These are phyloP conservation scores for Meloidogyne exigua DNA, from an alignment of 1,140 invertebrate species.

Conservation along the genomic window DNA sequence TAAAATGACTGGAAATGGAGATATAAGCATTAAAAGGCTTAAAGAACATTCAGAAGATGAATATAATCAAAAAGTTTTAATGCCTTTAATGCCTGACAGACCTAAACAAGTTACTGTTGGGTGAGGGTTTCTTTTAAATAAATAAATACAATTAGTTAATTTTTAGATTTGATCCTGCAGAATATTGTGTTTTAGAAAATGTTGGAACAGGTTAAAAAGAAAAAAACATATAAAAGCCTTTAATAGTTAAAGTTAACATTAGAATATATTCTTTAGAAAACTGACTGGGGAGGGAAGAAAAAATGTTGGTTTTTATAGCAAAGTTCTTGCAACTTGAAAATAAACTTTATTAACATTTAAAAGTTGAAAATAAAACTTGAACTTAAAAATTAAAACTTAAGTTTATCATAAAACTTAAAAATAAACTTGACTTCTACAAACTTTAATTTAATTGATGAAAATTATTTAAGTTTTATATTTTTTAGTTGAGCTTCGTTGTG, in stretches of 20 bases:
- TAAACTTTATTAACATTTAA: too few relatives aligned
- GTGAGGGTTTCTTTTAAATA: slow-evolving; percentile 7
- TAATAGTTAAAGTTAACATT: too few relatives aligned
- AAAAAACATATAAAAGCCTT: too few relatives aligned
- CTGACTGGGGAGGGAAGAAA: too few relatives aligned
- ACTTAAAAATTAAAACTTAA: too few relatives aligned
- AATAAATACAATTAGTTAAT: background rate
- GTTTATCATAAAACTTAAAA: too few relatives aligned
- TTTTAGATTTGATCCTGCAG: slow-evolving; percentile 80
- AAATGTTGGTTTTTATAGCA: too few relatives aligned
- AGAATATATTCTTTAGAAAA: too few relatives aligned
- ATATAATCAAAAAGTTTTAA: background rate
- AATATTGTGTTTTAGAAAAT: slow-evolving; percentile 97
- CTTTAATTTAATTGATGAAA: too few relatives aligned
- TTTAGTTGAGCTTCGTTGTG: slow-evolving; percentile 82
- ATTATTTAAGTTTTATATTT: background rate
- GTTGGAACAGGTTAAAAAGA: slow-evolving; percentile 70
- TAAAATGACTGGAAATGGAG: slow-evolving; percentile 89
- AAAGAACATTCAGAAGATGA: slow-evolving; percentile 36
- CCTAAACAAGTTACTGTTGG: slow-evolving; percentile 55
- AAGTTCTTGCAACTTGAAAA: too few relatives aligned
- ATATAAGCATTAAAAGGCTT: slow-evolving; percentile 70
- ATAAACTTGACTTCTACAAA: too few relatives aligned
- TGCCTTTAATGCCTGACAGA: slow-evolving; percentile 48
- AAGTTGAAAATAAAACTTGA: too few relatives aligned